These are phyloP conservation scores for Cnemophilus loriae DNA, from an alignment of 2,113 vertebrate species.

Conservation along the genomic window DNA sequence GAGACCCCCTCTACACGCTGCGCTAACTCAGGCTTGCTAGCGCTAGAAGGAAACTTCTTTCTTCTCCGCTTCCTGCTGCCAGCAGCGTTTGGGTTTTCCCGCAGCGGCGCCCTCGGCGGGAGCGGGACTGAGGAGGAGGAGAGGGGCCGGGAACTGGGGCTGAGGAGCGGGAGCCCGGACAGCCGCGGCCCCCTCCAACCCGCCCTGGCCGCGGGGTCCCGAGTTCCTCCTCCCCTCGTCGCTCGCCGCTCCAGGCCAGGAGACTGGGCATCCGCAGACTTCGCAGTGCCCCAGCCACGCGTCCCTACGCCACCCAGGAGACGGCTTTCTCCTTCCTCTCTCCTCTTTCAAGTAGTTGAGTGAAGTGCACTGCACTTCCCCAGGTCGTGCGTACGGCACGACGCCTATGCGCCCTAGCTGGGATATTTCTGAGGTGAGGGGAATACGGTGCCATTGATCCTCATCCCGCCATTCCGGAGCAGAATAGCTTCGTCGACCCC, in stretches of 20 bases:
- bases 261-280: background rate
- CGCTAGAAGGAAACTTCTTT: background rate
- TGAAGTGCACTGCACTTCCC: background rate
- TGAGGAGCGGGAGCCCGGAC: background rate
- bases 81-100: background rate
- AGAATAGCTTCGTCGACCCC: conserved; percentile 44
- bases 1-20: background rate
- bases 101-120: background rate
- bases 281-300: background rate
- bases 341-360: background rate
- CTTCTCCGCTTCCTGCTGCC: background rate
- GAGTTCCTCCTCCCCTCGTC: too few relatives aligned
- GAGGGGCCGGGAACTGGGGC: background rate
- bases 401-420: background rate
- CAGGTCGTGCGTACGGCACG: background rate
- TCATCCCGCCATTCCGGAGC: conserved; percentile 31
- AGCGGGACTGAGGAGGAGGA: background rate
- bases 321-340: background rate
- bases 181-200: background rate
- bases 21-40: background rate
- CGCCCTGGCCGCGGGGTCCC: background rate
- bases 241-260: background rate
- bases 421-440: background rate
- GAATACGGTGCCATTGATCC: background rate
- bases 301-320: background rate